Conservation (phyloP, 2,888 invertebrate genomes). For the Slavum lentiscoides region DNA sequence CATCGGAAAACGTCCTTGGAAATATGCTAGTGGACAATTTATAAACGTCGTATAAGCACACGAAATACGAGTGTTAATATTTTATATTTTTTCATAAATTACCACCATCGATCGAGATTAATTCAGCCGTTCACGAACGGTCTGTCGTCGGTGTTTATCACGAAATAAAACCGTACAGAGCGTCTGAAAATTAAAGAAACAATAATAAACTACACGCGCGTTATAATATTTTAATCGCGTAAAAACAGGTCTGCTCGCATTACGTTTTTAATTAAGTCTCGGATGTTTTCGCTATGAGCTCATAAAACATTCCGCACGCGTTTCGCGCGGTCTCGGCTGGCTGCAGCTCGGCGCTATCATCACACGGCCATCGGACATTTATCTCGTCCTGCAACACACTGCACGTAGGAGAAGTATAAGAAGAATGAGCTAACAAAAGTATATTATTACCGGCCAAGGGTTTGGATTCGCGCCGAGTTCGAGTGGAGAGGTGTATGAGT, state of each 20-base stretch:
- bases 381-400: background rate
- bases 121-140: no score
- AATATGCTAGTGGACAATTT: no score
- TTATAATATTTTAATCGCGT: constrained; percentile 1
- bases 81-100: no score
- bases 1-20: no score
- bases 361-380: background rate
- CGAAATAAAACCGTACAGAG: no score
- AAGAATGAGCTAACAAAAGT: background rate
- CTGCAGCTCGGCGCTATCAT: background rate
- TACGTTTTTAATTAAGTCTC: constrained; percentile 33
- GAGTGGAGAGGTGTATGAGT: background rate
- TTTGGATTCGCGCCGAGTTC: background rate
- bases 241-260: constrained; percentile 16
- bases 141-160: no score
- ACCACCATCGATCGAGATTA: no score
- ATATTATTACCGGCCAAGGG: constrained; percentile 3
- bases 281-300: background rate
- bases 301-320: constrained; percentile 31
- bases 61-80: no score
- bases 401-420: background rate
- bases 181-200: no score
- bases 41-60: no score
- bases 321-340: background rate
- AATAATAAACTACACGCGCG: no score